Evolutionary conservation across 2,113 vertebrate genomes (phyloP), one percentile per base, ranked within the genome.

Genomic region (Gulo gulo): DNA sequence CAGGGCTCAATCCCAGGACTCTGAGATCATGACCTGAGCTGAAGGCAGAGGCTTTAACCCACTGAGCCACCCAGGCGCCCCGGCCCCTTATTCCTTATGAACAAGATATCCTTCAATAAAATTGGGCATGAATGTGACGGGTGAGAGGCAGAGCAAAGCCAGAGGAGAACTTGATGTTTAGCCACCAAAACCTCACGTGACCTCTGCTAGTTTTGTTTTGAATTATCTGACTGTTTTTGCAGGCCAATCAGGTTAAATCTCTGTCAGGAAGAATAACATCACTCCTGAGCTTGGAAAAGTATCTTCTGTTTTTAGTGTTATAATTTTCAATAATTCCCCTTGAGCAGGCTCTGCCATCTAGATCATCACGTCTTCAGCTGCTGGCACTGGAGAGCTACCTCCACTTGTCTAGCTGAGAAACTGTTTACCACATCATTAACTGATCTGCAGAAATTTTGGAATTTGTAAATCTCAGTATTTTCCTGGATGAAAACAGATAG

Each of bases 401-500:
- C 94, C 86, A 82, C 89, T 90, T 96, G 78, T 93, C 78, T 82
- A 14, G 45, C 55, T 34, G 13, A n/a, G 73, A 95, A 81, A 65
- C 74, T 82, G n/a, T 79, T 89, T 79, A 95, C 39, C 83, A 95
- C 78, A 69, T 69, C 24, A 18, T 86, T 78, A 76, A 80, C 20
- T 21, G 6, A 50, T 82, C 87, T 93, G 50, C 6, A 4, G 82
- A 81, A 50, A 88, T 13, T 78, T 80, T 1, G 0, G 55, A 78
- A 89, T 95, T 95, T 82, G 67, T 65, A 65, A 93, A 80, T 91
- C 47, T 87, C 71, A 71, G 13, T 45, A 71, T 76, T 78, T 94
- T 89, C 63, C 29, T n/a, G 59, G 85, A 88, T 76, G 71, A 85
- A 91, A 93, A 73, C 24, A 95, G 91, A 88, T 2, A 95, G 91